phyloP scores from a whole-genome alignment of 2,797 vertebrate species.

The Huso huso region DNA sequence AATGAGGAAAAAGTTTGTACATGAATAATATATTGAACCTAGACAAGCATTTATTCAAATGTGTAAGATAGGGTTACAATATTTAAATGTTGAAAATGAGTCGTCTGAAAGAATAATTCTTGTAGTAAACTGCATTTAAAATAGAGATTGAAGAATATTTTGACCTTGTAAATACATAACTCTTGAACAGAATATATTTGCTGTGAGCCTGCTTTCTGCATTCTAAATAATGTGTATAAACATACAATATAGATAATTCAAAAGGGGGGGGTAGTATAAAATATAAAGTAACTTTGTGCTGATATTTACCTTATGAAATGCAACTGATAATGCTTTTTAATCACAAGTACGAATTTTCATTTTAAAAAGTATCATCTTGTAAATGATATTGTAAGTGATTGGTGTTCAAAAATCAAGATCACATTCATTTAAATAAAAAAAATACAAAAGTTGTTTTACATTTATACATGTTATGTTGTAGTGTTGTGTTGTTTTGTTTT shows the following conservation, averaged over 20 bases:
- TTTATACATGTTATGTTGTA: neutral
- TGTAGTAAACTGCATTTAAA: neutral
- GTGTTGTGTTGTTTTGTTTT: neutral
- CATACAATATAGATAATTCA: neutral
- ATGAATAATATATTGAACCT: neutral
- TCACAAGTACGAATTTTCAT: neutral
- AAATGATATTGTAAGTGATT: slow-evolving; percentile 1
- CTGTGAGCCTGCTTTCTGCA: slow-evolving; percentile 1
- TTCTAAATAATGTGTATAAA: slow-evolving; percentile 2
- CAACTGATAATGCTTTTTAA: neutral
- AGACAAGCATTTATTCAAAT: neutral
- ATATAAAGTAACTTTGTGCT: neutral
- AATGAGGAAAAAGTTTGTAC: neutral
- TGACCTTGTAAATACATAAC: neutral
- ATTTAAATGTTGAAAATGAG: neutral
- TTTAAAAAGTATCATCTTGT: slow-evolving; percentile 1
- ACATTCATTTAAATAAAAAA: slow-evolving; percentile 8
- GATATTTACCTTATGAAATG: neutral
- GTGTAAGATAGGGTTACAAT: neutral
- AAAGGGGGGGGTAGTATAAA: neutral
- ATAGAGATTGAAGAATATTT: neutral
- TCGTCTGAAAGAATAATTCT: neutral
- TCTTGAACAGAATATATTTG: neutral
- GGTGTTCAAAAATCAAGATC: neutral
- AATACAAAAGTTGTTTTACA: neutral